Base-by-base conservation (phyloP, 2,888 invertebrate genomes). In the Imbricaverruca yamaguchii region DNA sequence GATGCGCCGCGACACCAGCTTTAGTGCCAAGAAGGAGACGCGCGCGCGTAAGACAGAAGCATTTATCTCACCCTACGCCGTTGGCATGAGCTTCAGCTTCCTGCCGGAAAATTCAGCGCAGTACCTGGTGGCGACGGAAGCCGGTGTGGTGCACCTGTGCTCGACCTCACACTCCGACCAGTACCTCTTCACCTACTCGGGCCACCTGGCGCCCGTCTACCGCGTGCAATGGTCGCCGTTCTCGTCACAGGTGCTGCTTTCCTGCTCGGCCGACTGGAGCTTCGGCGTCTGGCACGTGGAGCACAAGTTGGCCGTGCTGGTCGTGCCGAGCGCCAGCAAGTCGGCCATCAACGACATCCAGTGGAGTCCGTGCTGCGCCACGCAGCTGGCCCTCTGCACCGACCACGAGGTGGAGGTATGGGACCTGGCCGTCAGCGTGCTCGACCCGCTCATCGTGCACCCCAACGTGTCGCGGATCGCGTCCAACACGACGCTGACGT, bases 331-430 rank as follows among this genome's bases (percentile, higher is more conserved):
- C 15, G 74, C 74, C 53, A 74, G 53, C 25, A 25, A 25, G 13
- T 74, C 74, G 18, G 74, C 74, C 74, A 74, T 74, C 74, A 74
- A 74, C 53, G 74, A 74, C 53, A 74, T 74, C 74, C 74, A 74
- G 74, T 74, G 74, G 74, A 74, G 74, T 13, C 74, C 74, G 9
- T 4, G 13, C 7, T 74, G 74, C 53, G 74, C 74, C 74, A 74
- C 74, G 0, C 74, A 74, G 74, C 74, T 74, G 53, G 74, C 74
- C 21, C 74, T 74, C 18, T 74, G 74, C 74, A 74, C 74, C 6
- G 74, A 74, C 74, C 74, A 53, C 15, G 74, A 74, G 74, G 74
- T 74, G 53, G 74, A 74, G 74, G 74, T 74, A 11, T 74, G 74
- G 74, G 74, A 74, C 53, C 53, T 74, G 53, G 39, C 74, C 18